Conservation (phyloP, 2,113 vertebrate species). For the Poeciliopsis turrubarensis region DNA sequence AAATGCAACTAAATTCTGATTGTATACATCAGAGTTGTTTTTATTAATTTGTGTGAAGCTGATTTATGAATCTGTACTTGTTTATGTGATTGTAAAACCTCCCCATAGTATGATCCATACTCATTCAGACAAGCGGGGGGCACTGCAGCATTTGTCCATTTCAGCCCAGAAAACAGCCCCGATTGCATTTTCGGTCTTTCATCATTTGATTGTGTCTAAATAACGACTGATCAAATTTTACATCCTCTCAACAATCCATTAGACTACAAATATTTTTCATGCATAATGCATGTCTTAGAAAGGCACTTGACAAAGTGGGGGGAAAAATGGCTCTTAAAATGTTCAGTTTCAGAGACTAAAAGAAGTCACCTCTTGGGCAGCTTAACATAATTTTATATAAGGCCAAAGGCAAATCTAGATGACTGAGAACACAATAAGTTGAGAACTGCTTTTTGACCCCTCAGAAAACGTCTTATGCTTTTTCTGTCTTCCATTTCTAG, state of each 20-base stretch:
- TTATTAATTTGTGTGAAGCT: constrained; percentile 58
- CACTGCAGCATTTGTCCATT: constrained; percentile 37
- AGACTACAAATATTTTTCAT: constrained; percentile 14
- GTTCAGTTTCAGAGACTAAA: constrained; percentile 48
- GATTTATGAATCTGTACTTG: constrained; percentile 50
- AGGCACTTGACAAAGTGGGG: constrained; percentile 27
- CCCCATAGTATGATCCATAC: constrained; percentile 52
- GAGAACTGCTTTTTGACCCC: constrained; percentile 74
- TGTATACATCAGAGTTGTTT: constrained; percentile 41
- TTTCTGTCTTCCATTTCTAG: constrained; percentile 67
- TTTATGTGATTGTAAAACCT: constrained; percentile 58
- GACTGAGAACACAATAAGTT: constrained; percentile 74
- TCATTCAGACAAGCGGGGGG: constrained; percentile 44
- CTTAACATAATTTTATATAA: constrained; percentile 60
- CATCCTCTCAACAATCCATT: constrained; percentile 26
- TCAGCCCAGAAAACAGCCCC: constrained; percentile 23
- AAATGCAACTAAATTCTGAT: constrained; percentile 66
- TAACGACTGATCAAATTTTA: constrained; percentile 40
- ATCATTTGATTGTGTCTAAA: constrained; percentile 29
- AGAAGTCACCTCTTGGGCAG: constrained; percentile 38
- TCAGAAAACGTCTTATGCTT: constrained; percentile 63
- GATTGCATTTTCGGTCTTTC: constrained; percentile 31
- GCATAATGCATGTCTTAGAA: constrained; percentile 13
- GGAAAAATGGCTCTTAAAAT: constrained; percentile 24
- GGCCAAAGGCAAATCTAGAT: constrained; percentile 71